Evolutionary conservation across 2,888 invertebrate species (phyloP), one percentile per base, ranked within the genome.

Genomic region (Exephanes ischioxanthus): DNA sequence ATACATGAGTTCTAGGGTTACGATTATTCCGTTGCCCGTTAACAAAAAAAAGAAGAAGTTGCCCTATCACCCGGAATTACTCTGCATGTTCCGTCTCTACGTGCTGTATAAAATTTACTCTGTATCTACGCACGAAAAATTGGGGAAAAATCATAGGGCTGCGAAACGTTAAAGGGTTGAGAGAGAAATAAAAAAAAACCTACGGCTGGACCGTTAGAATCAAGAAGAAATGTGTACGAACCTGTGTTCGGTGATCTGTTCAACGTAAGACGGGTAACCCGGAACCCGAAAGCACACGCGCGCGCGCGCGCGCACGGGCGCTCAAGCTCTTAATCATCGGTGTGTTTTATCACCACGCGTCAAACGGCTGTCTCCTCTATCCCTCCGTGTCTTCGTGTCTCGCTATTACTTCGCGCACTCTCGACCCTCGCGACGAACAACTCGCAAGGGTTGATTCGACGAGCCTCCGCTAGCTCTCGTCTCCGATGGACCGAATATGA

Each of bases 221-320:
- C 67, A 45, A 48, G 71, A 84, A 84, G 84, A 89, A 88, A 89
- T 88, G 89, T 88, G 88, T 89, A 89, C 84, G 88, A 89, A 90
- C 86, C 89, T 88, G 78, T 14, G 72, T 58, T 85, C 63, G 84
- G 48, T 66, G 37, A 75, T 80, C 83, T 72, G 75, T 84, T 84
- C 70, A 84, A 71, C 33, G 83, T 70, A 55, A 58, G 19, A 2
- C 19, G 53, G 2, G 19, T n/a, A 53, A 6, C 6, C 6, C 19
- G 53, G 7, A 53, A 26, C 11, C 3, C 26, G 58, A 58, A 58
- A 26, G 9, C 19, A 55, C 19, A 19, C 53, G 19, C 53, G 19
- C 53, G n/a, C 53, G 11, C 14, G 14, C 48, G 16, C 6, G 33
- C 58, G 14, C 22, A 22, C 58, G 58, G 3, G 26, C 26, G 19